These are phyloP conservation scores for Scaptomyza graminum DNA, from an alignment of 1,140 invertebrate genomes.

Conservation along the genomic window DNA sequence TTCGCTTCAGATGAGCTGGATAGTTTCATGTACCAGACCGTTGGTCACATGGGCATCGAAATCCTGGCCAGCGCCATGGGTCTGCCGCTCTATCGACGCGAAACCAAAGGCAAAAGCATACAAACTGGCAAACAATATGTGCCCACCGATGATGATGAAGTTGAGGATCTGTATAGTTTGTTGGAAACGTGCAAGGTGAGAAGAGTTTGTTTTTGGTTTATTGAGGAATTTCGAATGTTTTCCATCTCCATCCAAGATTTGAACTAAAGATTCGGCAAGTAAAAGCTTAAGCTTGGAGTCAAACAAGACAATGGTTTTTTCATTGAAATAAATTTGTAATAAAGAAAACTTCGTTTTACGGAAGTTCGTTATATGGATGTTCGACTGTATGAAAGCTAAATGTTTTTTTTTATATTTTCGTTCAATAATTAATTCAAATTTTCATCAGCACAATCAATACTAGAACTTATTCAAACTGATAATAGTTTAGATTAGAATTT, in stretches of 20 bases:
- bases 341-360: too few relatives aligned
- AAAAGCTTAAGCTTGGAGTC: too few relatives aligned
- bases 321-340: too few relatives aligned
- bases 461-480: background rate
- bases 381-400: too few relatives aligned
- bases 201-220: too few relatives aligned
- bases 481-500: background rate
- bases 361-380: too few relatives aligned
- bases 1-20: slow-evolving; percentile 93
- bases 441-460: slow-evolving; percentile 1
- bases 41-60: slow-evolving; percentile 97
- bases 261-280: too few relatives aligned
- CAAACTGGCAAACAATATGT: slow-evolving; percentile 93
- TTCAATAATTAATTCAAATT: background rate
- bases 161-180: slow-evolving; percentile 98
- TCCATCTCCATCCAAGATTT: too few relatives aligned
- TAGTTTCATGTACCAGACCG: slow-evolving; percentile 99
- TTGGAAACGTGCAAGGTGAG: slow-evolving; percentile 92
- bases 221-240: too few relatives aligned
- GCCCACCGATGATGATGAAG: slow-evolving; percentile 96
- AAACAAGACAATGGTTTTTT: too few relatives aligned
- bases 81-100: slow-evolving; percentile 94
- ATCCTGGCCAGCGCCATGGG: slow-evolving; percentile 97
- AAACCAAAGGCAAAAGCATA: slow-evolving; percentile 92
- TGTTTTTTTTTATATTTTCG: too few relatives aligned